These are phyloP conservation scores for Frankliniella intonsa DNA, from an alignment of 2,888 invertebrate genomes.

Conservation along the genomic window DNA sequence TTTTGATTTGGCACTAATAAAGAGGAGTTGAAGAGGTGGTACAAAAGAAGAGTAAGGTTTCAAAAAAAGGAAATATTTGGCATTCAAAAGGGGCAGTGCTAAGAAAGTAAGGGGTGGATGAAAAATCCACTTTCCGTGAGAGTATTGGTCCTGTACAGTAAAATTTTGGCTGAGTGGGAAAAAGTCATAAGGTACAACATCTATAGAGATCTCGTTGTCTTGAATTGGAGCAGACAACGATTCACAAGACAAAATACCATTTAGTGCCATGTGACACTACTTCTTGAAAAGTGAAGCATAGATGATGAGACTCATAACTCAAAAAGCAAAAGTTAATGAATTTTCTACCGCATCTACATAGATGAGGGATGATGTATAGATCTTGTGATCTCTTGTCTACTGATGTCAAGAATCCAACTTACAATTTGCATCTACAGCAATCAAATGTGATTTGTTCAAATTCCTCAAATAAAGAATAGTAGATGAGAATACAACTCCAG, in stretches of 20 bases:
- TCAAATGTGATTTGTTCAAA: background rate
- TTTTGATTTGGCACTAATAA: no score
- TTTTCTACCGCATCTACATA: constrained; percentile 6
- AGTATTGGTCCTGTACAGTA: background rate
- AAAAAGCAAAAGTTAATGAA: constrained; percentile 14
- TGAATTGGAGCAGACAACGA: no score
- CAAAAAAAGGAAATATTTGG: background rate
- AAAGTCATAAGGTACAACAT: background rate
- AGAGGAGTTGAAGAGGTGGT: no score
- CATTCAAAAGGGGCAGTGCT: background rate
- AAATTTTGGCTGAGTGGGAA: background rate
- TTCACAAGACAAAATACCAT: background rate
- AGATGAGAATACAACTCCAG: background rate
- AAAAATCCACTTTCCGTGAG: no score
- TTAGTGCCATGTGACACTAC: constrained; percentile 13
- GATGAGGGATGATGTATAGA: background rate
- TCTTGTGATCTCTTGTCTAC: no score
- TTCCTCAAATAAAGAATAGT: background rate
- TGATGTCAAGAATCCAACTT: no score
- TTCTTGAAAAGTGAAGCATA: background rate
- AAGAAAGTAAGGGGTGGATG: no score
- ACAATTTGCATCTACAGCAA: no score
- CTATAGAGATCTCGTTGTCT: no score
- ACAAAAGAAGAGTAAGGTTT: background rate
- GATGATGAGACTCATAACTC: background rate